phyloP scores from a whole-genome alignment of 2,113 vertebrate species.

The Epinephelus moara region DNA sequence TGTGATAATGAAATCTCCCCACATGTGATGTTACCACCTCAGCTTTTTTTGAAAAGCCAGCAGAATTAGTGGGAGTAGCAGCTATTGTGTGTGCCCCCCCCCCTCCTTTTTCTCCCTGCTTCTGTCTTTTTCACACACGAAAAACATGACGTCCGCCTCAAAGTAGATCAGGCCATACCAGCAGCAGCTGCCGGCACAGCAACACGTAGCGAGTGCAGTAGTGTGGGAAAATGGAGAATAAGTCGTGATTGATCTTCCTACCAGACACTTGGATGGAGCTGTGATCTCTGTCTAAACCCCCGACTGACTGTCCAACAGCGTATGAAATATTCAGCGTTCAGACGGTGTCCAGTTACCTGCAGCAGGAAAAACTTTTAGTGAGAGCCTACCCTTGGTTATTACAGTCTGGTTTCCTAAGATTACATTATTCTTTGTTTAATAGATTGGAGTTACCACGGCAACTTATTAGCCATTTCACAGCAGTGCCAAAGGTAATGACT shows the following conservation, averaged over 20 bases:
- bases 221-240: slow-evolving; percentile 64
- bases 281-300: slow-evolving; percentile 54
- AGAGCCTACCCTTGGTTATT: background rate
- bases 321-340: slow-evolving; percentile 63
- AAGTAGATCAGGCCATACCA: slow-evolving; percentile 40
- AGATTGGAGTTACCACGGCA: slow-evolving; percentile 32
- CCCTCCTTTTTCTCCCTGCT: background rate
- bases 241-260: slow-evolving; percentile 62
- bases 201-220: slow-evolving; percentile 33
- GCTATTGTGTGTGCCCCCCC: background rate
- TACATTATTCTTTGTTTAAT: slow-evolving; percentile 27
- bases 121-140: slow-evolving; percentile 25
- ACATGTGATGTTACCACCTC: slow-evolving; percentile 34
- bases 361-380: background rate
- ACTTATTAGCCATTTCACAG: slow-evolving; percentile 35
- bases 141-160: slow-evolving; percentile 32
- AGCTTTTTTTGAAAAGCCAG: slow-evolving; percentile 15
- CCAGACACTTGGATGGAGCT: slow-evolving; percentile 59
- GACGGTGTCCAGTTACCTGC: slow-evolving; percentile 50
- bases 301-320: slow-evolving; percentile 34
- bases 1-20: slow-evolving; percentile 30
- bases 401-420: slow-evolving; percentile 4
- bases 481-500: slow-evolving; percentile 31
- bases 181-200: slow-evolving; percentile 49
- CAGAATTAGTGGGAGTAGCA: slow-evolving; percentile 8